phyloP scores from a whole-genome alignment of 2,113 vertebrate species.

The Rana temporaria region DNA sequence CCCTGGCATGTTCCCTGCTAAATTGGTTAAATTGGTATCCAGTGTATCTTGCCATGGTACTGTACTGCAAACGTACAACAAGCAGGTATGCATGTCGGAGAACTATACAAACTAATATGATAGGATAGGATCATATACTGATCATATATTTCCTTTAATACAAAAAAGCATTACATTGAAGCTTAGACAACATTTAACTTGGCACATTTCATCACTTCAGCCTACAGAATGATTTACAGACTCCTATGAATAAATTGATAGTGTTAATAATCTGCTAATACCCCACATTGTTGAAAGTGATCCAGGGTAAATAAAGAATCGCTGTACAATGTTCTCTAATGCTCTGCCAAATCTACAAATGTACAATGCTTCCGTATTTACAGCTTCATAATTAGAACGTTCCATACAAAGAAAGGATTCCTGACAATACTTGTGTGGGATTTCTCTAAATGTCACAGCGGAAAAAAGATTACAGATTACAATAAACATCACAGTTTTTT shows the following conservation, averaged over 20 bases:
- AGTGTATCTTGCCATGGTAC: no score
- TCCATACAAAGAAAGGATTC: constrained; percentile 15
- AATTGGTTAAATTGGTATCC: no score
- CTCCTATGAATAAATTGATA: neutral
- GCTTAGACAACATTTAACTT: neutral
- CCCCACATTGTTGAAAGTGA: constrained; percentile 2
- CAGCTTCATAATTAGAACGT: constrained; percentile 7
- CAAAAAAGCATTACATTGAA: neutral
- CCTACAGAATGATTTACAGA: neutral
- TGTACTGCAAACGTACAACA: no score
- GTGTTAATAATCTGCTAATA: neutral
- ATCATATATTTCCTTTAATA: no score
- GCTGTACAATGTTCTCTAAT: neutral
- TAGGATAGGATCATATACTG: no score
- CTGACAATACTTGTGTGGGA: neutral
- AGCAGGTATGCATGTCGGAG: no score
- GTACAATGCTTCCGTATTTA: neutral
- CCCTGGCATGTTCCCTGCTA: no score
- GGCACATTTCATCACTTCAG: neutral
- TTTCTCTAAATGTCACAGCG: constrained; percentile 16
- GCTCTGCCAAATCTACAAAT: constrained; percentile 3
- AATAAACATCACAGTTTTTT: no score
- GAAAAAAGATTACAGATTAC: no score
- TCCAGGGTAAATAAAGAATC: constrained; percentile 8
- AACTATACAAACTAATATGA: no score